Evolutionary conservation across 2,888 invertebrate species (phyloP).

Genomic region (Chrysomela aeneicollis): DNA sequence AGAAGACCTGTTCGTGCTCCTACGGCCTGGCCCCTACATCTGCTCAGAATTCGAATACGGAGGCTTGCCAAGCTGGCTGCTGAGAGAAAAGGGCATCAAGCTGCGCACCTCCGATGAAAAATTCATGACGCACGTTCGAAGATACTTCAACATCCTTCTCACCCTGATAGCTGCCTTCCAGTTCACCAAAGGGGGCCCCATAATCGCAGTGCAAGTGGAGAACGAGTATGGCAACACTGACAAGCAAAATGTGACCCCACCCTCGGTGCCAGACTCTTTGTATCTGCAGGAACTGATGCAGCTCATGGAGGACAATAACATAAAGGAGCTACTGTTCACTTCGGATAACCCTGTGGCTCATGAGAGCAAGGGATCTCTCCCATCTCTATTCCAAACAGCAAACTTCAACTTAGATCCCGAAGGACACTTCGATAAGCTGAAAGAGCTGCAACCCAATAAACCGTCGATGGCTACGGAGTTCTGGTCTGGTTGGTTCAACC

Average conservation of each 20-base stretch:
- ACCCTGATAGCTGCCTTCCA: constrained; percentile 63
- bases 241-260: constrained; percentile 23
- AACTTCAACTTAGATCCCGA: constrained; percentile 62
- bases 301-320: constrained; percentile 53
- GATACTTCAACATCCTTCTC: constrained; percentile 61
- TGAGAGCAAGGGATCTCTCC: constrained; percentile 43
- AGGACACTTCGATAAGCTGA: constrained; percentile 57
- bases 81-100: constrained; percentile 62
- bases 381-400: constrained; percentile 45
- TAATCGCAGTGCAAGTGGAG: constrained; percentile 75
- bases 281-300: constrained; percentile 59
- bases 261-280: constrained; percentile 46
- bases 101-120: constrained; percentile 54
- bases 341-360: constrained; percentile 58
- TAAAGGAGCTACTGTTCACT: constrained; percentile 63
- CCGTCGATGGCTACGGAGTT: constrained; percentile 66
- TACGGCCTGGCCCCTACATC: constrained; percentile 91
- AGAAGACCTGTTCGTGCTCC: constrained; percentile 73
- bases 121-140: constrained; percentile 51
- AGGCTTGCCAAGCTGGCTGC: constrained; percentile 56
- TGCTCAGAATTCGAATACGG: constrained; percentile 86
- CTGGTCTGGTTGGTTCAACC: constrained; percentile 69
- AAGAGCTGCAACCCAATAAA: constrained; percentile 59
- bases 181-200: constrained; percentile 80
- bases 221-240: constrained; percentile 87